Percentiles rank a stretch among this genome's conserved stretches.
These are phyloP conservation scores for Lysiphlebus fabarum DNA, from an alignment of 1,140 invertebrate genomes.

Conservation along the genomic window DNA sequence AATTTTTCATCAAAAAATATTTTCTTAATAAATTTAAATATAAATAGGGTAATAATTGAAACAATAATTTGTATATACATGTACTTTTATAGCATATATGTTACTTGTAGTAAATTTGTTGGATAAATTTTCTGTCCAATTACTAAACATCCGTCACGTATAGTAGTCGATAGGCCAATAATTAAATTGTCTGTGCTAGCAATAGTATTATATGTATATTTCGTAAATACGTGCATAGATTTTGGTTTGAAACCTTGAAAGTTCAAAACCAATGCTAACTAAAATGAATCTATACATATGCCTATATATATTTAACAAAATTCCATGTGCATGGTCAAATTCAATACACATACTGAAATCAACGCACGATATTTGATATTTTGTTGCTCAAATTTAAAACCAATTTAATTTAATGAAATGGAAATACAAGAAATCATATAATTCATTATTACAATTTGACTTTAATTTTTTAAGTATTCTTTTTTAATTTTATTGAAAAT, in stretches of 20 bases:
- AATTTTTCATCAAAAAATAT: no score
- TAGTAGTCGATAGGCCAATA: conserved; percentile 10
- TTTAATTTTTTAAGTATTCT: no score
- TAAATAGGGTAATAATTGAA: no score
- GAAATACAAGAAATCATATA: not conserved
- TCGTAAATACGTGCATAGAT: conserved; percentile 12
- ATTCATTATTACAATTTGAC: no score
- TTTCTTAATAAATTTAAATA: no score
- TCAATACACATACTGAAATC: not conserved
- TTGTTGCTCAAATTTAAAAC: not conserved
- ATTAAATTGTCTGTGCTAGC: conserved; percentile 14
- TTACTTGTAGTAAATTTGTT: no score
- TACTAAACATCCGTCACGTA: conserved; percentile 11
- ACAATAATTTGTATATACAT: no score
- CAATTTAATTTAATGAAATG: not conserved
- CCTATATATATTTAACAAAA: not conserved
- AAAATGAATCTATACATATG: not conserved
- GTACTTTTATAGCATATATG: no score
- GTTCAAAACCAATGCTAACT: not conserved
- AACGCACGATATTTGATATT: not conserved
- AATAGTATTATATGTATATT: conserved; percentile 12
- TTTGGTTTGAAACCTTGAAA: not conserved
- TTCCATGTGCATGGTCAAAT: conserved; percentile 5
- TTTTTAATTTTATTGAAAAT: not conserved
- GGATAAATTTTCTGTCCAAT: no score